Base-by-base conservation (phyloP, 2,797 vertebrate genomes). In the Peromyscus attwateri region DNA sequence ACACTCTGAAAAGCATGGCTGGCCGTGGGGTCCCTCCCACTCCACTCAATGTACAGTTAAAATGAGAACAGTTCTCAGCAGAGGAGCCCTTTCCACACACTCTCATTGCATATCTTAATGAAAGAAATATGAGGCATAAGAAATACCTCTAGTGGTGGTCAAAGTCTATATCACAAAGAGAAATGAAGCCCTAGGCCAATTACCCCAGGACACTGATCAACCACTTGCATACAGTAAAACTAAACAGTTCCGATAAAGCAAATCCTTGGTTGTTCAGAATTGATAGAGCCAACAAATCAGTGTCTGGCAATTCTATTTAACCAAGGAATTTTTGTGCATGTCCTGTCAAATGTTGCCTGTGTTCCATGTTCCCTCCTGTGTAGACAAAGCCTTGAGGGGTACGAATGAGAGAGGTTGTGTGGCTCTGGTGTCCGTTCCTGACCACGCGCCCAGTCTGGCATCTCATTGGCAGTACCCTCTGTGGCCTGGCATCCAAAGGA, bases 61-160 rank as follows among this genome's bases (percentile, higher is more conserved):
- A 85, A 62, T 3, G 23, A 82, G 62, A 94, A 73, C 37, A 84
- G 17, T 6, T 93, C 55, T 60, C 40, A 25, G n/a, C 46, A 91
- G 34, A 85, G 55, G 84, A 77, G 87, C 2, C 6, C 10, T 75
- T 91, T 80, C 43, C 0, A 82, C 57, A 62, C 43, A 29, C 60
- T 92, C 96, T 90, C 79, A 77, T n/a, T 64, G 34, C 89, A 16
- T 5, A 17, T 52, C 66, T 81, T 85, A 95, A 31, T 71, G 71
- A 81, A 92, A 95, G 21, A 95, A 79, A 84, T 88, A 46, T 82
- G 85, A 91, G 92, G 16, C 83, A 16, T 62, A 87, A 92, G 55
- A 89, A 91, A 84, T 87, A 68, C 1, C 71, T 82, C 73, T 17
- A 60, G 34, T 49, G 55, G 73, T 46, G 19, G 87, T 60, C 88